Evolutionary conservation across 2,888 invertebrate species (phyloP).

Genomic region (Ochropleura plecta): DNA sequence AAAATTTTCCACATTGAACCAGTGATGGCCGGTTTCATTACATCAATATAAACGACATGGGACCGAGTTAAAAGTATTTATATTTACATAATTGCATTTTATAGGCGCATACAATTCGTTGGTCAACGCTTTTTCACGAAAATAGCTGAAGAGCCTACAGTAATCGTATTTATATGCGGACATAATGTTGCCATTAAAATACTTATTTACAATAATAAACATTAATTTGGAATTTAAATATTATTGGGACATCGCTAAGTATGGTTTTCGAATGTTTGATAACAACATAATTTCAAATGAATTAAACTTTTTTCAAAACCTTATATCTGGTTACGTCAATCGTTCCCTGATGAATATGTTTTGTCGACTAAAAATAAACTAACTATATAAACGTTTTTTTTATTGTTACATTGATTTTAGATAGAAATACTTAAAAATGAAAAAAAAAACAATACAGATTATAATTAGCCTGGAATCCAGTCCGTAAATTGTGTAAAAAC

Average conservation of each 20-base stretch:
- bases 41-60: slow-evolving; percentile 61
- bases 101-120: slow-evolving; percentile 48
- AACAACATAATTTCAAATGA: not conserved
- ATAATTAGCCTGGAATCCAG: no score
- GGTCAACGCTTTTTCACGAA: slow-evolving; percentile 36
- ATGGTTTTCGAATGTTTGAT: slow-evolving; percentile 19
- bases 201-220: slow-evolving; percentile 68
- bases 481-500: no score
- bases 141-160: slow-evolving; percentile 8
- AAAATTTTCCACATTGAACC: slow-evolving; percentile 48
- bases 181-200: slow-evolving; percentile 44
- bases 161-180: slow-evolving; percentile 39
- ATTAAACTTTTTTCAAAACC: not conserved
- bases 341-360: not conserved
- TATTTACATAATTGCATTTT: slow-evolving; percentile 66
- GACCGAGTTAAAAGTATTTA: slow-evolving; percentile 61
- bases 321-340: not conserved
- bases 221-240: slow-evolving; percentile 55
- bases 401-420: no score
- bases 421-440: no score
- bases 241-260: slow-evolving; percentile 29
- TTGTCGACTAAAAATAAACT: not conserved
- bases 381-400: not conserved
- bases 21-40: slow-evolving; percentile 57
- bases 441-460: no score